A percentile compares a stretch with the other conserved stretches of the same genome.
Conservation (phyloP, 2,797 vertebrate species). For the Galaxias olidus region DNA sequence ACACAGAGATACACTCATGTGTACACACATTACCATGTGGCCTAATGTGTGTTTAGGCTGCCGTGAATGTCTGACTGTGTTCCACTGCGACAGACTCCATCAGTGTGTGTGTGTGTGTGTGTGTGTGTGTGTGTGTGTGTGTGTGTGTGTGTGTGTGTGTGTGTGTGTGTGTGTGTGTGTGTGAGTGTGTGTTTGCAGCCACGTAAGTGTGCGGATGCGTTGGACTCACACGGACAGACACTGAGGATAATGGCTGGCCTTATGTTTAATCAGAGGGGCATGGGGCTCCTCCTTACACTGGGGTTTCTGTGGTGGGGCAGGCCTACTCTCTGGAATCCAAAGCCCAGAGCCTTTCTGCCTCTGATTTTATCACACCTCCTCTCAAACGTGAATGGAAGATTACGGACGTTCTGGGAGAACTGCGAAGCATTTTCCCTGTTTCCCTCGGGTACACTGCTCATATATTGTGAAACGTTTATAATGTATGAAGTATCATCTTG, state of each 20-base stretch:
- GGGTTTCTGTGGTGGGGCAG: slow-evolving; percentile 10
- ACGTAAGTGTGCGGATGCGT: slow-evolving; percentile 36
- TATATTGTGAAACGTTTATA: too few relatives aligned
- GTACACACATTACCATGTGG: slow-evolving; percentile 54
- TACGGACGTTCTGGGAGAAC: too few relatives aligned
- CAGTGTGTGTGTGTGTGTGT: neutral
- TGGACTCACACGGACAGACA: slow-evolving; percentile 43
- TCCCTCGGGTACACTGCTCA: too few relatives aligned
- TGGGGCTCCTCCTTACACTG: slow-evolving; percentile 49
- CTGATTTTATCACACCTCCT: too few relatives aligned
- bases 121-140: slow-evolving; percentile 1
- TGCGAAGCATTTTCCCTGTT: too few relatives aligned
- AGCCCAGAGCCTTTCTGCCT: too few relatives aligned
- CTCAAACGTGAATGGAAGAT: too few relatives aligned
- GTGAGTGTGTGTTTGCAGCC: slow-evolving; percentile 9
- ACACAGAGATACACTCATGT: too few relatives aligned
- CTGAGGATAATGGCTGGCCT: slow-evolving; percentile 52
- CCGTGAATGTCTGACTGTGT: slow-evolving; percentile 54
- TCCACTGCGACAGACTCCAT: slow-evolving; percentile 28
- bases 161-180: slow-evolving; percentile 1
- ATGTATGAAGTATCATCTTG: too few relatives aligned
- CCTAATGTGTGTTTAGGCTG: slow-evolving; percentile 52
- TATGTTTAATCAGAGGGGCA: slow-evolving; percentile 55
- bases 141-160: neutral
- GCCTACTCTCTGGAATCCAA: neutral